phyloP scores from a whole-genome alignment of 2,888 invertebrate species.

The Syritta pipiens region DNA sequence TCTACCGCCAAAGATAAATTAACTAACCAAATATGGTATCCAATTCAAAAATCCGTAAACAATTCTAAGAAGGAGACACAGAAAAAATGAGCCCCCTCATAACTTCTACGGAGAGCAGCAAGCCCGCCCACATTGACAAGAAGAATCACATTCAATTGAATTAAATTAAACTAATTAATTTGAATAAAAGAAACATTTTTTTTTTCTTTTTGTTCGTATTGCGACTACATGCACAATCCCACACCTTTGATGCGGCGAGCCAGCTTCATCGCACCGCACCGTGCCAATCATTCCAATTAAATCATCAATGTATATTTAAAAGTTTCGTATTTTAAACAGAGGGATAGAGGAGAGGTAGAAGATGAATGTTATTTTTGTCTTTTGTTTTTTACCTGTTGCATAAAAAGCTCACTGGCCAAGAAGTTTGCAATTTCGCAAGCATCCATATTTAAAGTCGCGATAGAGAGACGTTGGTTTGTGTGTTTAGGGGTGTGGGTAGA shows the following conservation, averaged over 20 bases:
- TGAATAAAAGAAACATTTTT: slow-evolving; percentile 35
- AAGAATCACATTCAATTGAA: slow-evolving; percentile 63
- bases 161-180: slow-evolving; percentile 66
- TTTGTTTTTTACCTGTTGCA: slow-evolving; percentile 86
- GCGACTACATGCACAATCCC: slow-evolving; percentile 4
- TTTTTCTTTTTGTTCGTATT: no score
- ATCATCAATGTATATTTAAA: slow-evolving; percentile 45
- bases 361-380: slow-evolving; percentile 13
- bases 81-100: slow-evolving; percentile 25
- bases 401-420: slow-evolving; percentile 90
- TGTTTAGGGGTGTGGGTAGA: slow-evolving; percentile 3
- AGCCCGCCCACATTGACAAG: slow-evolving; percentile 53
- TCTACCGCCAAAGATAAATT: slow-evolving; percentile 19
- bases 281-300: slow-evolving; percentile 50
- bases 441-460: slow-evolving; percentile 81
- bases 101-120: neutral
- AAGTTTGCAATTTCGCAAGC: slow-evolving; percentile 91
- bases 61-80: slow-evolving; percentile 33
- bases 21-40: slow-evolving; percentile 47
- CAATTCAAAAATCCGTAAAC: slow-evolving; percentile 24
- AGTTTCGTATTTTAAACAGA: slow-evolving; percentile 2
- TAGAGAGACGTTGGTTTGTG: no score
- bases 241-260: neutral
- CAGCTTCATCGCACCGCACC: neutral
- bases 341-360: no score